A percentile compares a stretch with the other conserved stretches of the same genome.
Conservation (phyloP, 2,113 vertebrate species). For the Saccopteryx leptura region DNA sequence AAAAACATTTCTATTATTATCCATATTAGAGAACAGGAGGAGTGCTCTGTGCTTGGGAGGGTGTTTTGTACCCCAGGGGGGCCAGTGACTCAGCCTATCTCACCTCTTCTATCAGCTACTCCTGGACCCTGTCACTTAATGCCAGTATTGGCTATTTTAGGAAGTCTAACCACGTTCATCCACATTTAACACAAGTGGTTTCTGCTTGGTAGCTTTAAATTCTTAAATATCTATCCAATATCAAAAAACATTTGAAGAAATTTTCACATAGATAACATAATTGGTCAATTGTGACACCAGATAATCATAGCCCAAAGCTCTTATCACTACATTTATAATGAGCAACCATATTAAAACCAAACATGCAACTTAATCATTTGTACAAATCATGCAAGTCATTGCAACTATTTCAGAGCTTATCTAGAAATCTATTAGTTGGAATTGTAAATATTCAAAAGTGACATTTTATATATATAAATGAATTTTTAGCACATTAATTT, state of each 20-base stretch:
- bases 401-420: slow-evolving; percentile 26
- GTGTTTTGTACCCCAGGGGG: neutral
- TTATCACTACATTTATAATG: slow-evolving; percentile 50
- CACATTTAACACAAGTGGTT: neutral
- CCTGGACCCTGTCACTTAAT: too few species aligned
- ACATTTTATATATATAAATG: slow-evolving; percentile 41
- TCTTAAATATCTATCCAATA: neutral
- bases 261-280: slow-evolving; percentile 61
- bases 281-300: slow-evolving; percentile 24
- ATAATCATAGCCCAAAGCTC: slow-evolving; percentile 61
- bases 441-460: slow-evolving; percentile 54
- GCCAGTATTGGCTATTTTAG: neutral
- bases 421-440: slow-evolving; percentile 37
- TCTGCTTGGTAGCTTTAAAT: slow-evolving; percentile 47
- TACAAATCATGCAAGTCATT: slow-evolving; percentile 53
- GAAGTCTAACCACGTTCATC: neutral
- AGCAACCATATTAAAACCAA: slow-evolving; percentile 55
- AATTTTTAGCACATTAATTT: slow-evolving; percentile 61
- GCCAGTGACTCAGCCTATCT: too few species aligned
- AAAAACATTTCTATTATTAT: neutral
- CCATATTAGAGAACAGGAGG: neutral
- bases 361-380: slow-evolving; percentile 56
- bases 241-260: slow-evolving; percentile 62
- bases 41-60: neutral
- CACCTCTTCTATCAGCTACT: neutral